Percentiles rank a stretch among this genome's conserved stretches.
These are phyloP conservation scores for Pachyuromys duprasi DNA, from an alignment of 2,797 vertebrate species.

Conservation along the genomic window DNA sequence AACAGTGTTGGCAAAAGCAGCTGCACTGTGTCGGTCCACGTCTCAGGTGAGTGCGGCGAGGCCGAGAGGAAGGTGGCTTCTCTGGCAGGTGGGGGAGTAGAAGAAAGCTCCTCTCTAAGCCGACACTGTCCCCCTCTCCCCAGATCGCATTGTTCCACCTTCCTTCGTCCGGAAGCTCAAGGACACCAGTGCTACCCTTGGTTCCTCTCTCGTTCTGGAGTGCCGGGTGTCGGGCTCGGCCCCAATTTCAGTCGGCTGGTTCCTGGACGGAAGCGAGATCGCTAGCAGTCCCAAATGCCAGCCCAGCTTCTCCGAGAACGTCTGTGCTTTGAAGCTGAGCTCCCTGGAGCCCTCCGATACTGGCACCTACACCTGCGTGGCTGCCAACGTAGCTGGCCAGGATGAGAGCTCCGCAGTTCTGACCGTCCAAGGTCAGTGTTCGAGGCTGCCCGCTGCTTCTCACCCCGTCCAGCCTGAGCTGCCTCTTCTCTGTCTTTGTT, in stretches of 20 bases:
- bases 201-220: slow-evolving; percentile 91
- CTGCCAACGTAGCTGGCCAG: slow-evolving; percentile 94
- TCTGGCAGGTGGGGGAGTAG: rapidly evolving
- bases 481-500: not conserved
- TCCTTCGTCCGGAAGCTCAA: slow-evolving; percentile 96
- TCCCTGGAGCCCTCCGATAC: slow-evolving; percentile 91
- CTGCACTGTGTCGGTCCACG: slow-evolving; percentile 94
- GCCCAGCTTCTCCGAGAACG: slow-evolving; percentile 92
- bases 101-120: slow-evolving; percentile 64
- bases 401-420: slow-evolving; percentile 95
- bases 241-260: slow-evolving; percentile 96
- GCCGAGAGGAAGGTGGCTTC: not conserved
- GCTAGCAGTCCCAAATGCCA: slow-evolving; percentile 91
- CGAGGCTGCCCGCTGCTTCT: rapidly evolving
- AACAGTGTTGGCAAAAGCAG: slow-evolving; percentile 98
- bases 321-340: slow-evolving; percentile 91
- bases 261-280: slow-evolving; percentile 95
- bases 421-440: slow-evolving; percentile 96
- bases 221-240: slow-evolving; percentile 96
- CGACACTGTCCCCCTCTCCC: slow-evolving; percentile 80
- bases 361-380: slow-evolving; percentile 95
- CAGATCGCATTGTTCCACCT: slow-evolving; percentile 97
- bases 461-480: not conserved
- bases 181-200: slow-evolving; percentile 92
- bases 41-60: slow-evolving; percentile 92